Evolutionary conservation across 1,140 invertebrate genomes (phyloP).

Genomic region (Drosophila varians): DNA sequence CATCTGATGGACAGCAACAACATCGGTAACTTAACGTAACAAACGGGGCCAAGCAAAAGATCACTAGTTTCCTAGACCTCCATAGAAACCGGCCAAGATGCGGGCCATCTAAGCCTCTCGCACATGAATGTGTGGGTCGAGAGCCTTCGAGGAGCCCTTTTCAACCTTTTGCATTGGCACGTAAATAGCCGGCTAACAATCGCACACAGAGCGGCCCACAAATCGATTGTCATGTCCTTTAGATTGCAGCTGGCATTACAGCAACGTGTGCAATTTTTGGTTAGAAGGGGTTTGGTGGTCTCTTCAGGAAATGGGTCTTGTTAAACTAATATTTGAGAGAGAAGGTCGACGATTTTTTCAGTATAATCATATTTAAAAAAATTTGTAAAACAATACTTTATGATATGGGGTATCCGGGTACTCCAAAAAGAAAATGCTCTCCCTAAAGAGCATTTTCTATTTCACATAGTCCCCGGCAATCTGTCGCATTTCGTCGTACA

Average conservation of each 20-base stretch:
- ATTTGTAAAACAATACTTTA: too few species aligned
- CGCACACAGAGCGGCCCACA: slow-evolving; percentile 60
- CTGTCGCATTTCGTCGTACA: slow-evolving; percentile 70
- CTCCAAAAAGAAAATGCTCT: too few species aligned
- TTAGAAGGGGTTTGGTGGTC: neutral
- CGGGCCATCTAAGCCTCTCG: slow-evolving; percentile 1
- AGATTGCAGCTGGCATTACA: slow-evolving; percentile 21
- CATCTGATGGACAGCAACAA: slow-evolving; percentile 76
- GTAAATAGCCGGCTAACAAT: slow-evolving; percentile 67
- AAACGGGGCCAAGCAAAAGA: slow-evolving; percentile 68
- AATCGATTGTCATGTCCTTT: slow-evolving; percentile 73
- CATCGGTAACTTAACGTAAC: slow-evolving; percentile 36
- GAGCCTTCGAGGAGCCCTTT: slow-evolving; percentile 55
- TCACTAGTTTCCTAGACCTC: slow-evolving; percentile 38
- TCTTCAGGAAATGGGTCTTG: neutral
- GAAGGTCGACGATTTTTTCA: too few species aligned
- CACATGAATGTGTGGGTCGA: slow-evolving; percentile 9
- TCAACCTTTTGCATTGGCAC: slow-evolving; percentile 73
- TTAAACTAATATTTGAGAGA: neutral
- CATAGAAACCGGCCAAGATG: slow-evolving; percentile 10
- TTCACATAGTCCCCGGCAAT: slow-evolving; percentile 42
- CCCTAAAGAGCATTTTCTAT: slow-evolving; percentile 44
- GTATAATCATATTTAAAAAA: too few species aligned
- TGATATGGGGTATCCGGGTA: neutral
- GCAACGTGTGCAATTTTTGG: neutral